These are phyloP conservation scores for Drosophila santomea DNA, from an alignment of 1,140 invertebrate genomes.

Conservation along the genomic window DNA sequence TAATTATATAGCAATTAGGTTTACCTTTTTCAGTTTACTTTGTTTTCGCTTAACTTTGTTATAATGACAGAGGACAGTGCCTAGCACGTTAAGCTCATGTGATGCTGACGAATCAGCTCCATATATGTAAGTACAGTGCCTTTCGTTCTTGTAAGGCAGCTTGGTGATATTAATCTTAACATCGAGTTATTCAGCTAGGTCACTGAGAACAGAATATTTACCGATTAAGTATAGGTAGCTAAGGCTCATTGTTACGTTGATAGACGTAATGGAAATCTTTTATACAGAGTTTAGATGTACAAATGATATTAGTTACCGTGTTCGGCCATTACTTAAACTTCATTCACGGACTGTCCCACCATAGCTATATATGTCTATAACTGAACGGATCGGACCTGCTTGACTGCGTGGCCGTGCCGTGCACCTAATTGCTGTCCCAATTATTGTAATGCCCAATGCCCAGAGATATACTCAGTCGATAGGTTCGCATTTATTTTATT, in stretches of 20 bases:
- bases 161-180: not conserved
- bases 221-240: no score
- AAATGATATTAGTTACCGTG: no score
- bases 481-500: slow-evolving; percentile 43
- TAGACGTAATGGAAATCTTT: not conserved
- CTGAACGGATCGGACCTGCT: slow-evolving; percentile 45
- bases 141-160: not conserved
- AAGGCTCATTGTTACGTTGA: no score
- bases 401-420: slow-evolving; percentile 58
- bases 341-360: slow-evolving; percentile 2
- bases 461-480: slow-evolving; percentile 53
- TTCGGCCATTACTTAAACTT: not conserved
- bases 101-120: slow-evolving; percentile 47
- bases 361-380: slow-evolving; percentile 30
- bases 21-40: slow-evolving; percentile 40
- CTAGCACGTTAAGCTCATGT: slow-evolving; percentile 40
- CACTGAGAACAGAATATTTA: no score
- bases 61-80: slow-evolving; percentile 32
- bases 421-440: slow-evolving; percentile 72
- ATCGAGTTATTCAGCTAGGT: no score
- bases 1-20: slow-evolving; percentile 77
- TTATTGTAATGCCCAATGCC: slow-evolving; percentile 33
- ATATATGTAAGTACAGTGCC: slow-evolving; percentile 21
- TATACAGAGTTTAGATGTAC: not conserved
- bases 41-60: slow-evolving; percentile 4